Evolutionary conservation across 2,797 vertebrate genomes (phyloP).

Genomic region (Carapus acus): DNA sequence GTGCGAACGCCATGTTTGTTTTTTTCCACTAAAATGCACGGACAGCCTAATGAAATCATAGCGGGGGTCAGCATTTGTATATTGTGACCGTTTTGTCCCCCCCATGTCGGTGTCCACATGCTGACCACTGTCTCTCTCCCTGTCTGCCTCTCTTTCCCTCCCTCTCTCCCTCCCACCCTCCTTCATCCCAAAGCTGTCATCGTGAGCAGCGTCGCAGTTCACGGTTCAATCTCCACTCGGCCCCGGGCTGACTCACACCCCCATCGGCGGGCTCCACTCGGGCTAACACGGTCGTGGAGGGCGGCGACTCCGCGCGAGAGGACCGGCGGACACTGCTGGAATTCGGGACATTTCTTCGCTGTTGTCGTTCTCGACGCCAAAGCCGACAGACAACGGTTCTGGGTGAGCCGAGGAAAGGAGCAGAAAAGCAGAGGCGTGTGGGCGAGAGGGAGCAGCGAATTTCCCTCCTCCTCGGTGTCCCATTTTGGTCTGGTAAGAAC

Average conservation of each 20-base stretch:
- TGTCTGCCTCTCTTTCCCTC: not conserved
- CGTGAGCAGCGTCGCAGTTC: slow-evolving; percentile 35
- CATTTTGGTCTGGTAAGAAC: slow-evolving; percentile 63
- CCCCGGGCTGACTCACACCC: slow-evolving; percentile 64
- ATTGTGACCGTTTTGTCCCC: not conserved
- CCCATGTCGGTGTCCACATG: slow-evolving; percentile 17
- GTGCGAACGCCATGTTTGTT: too few species aligned
- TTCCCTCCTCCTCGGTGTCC: slow-evolving; percentile 45
- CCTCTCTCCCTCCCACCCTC: not conserved
- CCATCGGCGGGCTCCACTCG: slow-evolving; percentile 48
- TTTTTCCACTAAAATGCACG: too few species aligned
- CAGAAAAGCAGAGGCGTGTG: slow-evolving; percentile 48
- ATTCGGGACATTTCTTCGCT: slow-evolving; percentile 56
- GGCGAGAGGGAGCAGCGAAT: slow-evolving; percentile 34
- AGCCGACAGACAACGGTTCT: slow-evolving; percentile 41
- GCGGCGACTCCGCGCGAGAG: slow-evolving; percentile 13
- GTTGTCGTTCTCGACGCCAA: too few species aligned
- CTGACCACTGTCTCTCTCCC: slow-evolving; percentile 33
- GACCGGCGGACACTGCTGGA: slow-evolving; percentile 48
- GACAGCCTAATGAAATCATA: too few species aligned
- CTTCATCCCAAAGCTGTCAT: slow-evolving; percentile 63
- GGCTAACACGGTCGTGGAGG: slow-evolving; percentile 49
- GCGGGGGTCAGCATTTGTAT: too few species aligned
- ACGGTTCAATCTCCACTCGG: slow-evolving; percentile 46
- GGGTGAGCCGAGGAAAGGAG: slow-evolving; percentile 45